phyloP scores from a whole-genome alignment of 1,140 invertebrate species.

The Hyles vespertilio region DNA sequence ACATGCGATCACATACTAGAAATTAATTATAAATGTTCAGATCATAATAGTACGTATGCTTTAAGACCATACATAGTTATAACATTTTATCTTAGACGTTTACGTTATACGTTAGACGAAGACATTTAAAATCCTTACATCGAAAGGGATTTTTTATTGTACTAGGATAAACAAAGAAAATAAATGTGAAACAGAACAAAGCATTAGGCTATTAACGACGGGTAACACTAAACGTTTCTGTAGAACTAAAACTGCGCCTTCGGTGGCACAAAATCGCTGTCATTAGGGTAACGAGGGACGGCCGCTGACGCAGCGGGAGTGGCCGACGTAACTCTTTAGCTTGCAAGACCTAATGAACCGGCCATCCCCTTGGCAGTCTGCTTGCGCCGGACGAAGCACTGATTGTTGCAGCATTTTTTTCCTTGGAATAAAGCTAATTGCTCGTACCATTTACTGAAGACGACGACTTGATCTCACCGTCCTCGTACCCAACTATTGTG shows the following conservation, averaged over 20 bases:
- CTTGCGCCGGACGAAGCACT: constrained; percentile 24
- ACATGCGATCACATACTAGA: too few species aligned
- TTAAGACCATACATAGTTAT: too few species aligned
- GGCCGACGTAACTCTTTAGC: constrained; percentile 44
- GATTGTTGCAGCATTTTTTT: constrained; percentile 21
- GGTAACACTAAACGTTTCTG: constrained; percentile 41
- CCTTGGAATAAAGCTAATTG: constrained; percentile 12
- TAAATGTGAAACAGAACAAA: constrained; percentile 32
- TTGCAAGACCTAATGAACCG: constrained; percentile 58
- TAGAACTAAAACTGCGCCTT: constrained; percentile 57
- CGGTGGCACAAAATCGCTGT: constrained; percentile 61
- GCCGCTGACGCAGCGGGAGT: constrained; percentile 46
- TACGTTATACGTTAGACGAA: too few species aligned
- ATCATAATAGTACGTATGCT: too few species aligned
- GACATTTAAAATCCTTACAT: too few species aligned
- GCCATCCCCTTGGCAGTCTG: constrained; percentile 40
- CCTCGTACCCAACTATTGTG: too few species aligned
- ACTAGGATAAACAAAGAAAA: constrained; percentile 29
- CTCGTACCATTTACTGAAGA: too few species aligned
- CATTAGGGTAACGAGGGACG: constrained; percentile 66
- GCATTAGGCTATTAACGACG: constrained; percentile 43
- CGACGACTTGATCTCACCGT: too few species aligned
- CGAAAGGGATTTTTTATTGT: too few species aligned
- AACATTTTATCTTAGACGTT: too few species aligned
- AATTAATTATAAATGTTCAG: too few species aligned